Conservation (phyloP, 2,797 vertebrate species). For the Limosa lapponica region DNA sequence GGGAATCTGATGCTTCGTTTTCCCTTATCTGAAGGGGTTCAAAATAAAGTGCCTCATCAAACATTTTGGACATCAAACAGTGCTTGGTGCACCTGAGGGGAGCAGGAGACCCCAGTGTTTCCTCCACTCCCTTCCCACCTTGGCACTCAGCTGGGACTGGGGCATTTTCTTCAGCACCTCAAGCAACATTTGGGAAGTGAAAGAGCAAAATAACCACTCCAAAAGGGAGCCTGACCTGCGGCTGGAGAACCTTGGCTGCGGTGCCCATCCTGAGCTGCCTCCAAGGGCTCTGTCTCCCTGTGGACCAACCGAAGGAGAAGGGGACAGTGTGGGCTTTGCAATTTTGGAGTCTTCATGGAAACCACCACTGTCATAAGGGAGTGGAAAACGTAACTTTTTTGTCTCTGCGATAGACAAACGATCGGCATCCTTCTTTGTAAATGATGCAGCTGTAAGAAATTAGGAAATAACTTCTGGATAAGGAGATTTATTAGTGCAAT, state of each 20-base stretch:
- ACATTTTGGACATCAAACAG: neutral
- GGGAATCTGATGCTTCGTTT: neutral
- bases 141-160: no score
- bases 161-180: neutral
- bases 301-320: fast-evolving
- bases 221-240: no score
- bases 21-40: neutral
- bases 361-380: fast-evolving
- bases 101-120: neutral
- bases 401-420: neutral
- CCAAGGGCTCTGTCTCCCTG: neutral
- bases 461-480: slow-evolving; percentile 41
- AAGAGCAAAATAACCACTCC: neutral
- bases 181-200: fast-evolving
- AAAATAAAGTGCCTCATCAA: neutral
- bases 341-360: fast-evolving
- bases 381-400: neutral
- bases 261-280: neutral
- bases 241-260: neutral
- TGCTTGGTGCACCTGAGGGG: neutral
- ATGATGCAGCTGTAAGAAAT: slow-evolving; percentile 44
- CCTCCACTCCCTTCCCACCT: neutral
- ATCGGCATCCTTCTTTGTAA: neutral
- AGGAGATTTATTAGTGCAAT: slow-evolving; percentile 64
- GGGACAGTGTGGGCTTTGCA: fast-evolving